Evolutionary conservation across 2,113 vertebrate species (phyloP), one percentile per base, ranked within the genome.

Genomic region (Mirounga angustirostris): DNA sequence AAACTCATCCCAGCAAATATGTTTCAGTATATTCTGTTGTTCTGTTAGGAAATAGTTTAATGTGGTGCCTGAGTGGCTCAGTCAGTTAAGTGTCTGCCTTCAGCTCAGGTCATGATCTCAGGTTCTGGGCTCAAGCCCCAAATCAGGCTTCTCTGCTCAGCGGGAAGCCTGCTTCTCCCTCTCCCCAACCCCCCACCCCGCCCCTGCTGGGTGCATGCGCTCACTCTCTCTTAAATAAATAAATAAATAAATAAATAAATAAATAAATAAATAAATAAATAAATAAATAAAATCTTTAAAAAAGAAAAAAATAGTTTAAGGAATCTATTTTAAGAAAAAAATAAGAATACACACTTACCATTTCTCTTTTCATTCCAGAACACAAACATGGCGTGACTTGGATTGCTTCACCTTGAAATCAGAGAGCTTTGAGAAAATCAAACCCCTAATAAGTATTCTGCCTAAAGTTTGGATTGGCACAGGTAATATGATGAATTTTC

Each of bases 301-400:
- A 58, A 22, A 58, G 18, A 52, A 52, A 52, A 52, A 65, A 65
- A 33, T 33, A 43, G 14, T 92, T 85, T 22, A 74, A 10, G n/a
- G 1, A 89, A 92, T 36, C 46, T 79, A 30, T 90, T 81, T 58
- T 82, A 33, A 30, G 63, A 82, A 92, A 71, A 14, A 50, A 79
- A 69, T 33, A n/a, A 58, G 50, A 94, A 94, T 30, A 90, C 1
- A 33, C 10, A 56, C 30, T 71, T 71, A 40, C 24, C 50, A 71
- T 76, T 91, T 26, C 65, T 59, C 58, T 58, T 82, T 92, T 92
- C n/a, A 83, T 92, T 89, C 58, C 58, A 93, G 40, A 6, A 73
- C 58, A 56, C 33, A 91, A 58, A 22, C 16, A n/a, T n/a, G 69
- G 28, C 50, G 8, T 80, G 26, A 13, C 89, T 87, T 87, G 46